Evolutionary conservation across 2,113 vertebrate species (phyloP).

Genomic region (Ellobius talpinus): DNA sequence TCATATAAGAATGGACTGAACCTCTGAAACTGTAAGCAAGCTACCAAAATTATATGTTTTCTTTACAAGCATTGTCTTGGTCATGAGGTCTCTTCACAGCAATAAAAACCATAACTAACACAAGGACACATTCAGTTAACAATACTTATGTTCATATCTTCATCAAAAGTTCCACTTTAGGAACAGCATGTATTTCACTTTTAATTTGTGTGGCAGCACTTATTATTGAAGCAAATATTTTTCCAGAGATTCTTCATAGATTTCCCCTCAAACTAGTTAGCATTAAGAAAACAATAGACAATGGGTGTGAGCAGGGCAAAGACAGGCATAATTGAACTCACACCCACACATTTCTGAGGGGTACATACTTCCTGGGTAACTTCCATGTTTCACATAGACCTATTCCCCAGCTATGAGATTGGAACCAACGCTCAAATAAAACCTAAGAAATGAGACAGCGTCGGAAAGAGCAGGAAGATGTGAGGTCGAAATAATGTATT

Average conservation of each 20-base stretch:
- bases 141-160: not conserved
- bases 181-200: not conserved
- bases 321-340: not conserved
- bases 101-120: not conserved
- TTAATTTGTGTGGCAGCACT: not conserved
- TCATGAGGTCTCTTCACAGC: not conserved
- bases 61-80: not conserved
- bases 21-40: no score
- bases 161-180: not conserved
- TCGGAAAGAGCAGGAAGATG: not conserved
- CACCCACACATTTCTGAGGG: not conserved
- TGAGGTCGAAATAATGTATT: not conserved
- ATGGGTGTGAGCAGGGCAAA: not conserved
- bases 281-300: not conserved
- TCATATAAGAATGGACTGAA: no score
- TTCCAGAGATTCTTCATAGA: not conserved
- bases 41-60: no score
- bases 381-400: not conserved
- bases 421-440: not conserved
- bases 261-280: not conserved
- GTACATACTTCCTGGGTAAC: not conserved
- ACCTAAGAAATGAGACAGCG: not conserved
- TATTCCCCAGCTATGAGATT: not conserved
- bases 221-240: not conserved
- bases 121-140: not conserved